Conservation (phyloP, 2,113 vertebrate species). For the Muntiacus reevesi region DNA sequence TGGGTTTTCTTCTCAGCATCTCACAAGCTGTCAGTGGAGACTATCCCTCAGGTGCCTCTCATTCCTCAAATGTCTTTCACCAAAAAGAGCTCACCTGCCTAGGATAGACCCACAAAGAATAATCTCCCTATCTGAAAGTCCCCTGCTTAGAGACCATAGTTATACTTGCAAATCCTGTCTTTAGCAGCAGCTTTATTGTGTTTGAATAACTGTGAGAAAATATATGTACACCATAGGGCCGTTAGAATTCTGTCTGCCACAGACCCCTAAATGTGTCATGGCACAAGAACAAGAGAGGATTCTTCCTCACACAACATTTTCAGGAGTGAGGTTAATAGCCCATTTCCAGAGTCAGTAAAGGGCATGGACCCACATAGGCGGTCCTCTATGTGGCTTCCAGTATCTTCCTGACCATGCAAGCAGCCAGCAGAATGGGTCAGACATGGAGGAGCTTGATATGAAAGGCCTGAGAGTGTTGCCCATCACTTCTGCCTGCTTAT, state of each 20-base stretch:
- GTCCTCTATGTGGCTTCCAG: not conserved
- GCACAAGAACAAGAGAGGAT: not conserved
- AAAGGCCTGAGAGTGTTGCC: not conserved
- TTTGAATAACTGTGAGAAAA: not conserved
- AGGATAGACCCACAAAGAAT: not conserved
- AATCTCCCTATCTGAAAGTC: not conserved
- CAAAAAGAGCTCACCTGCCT: not conserved
- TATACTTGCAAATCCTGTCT: not conserved
- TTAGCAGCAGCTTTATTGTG: not conserved
- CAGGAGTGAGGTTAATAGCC: not conserved
- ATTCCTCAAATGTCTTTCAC: not conserved
- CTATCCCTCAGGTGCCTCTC: not conserved
- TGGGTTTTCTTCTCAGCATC: not conserved
- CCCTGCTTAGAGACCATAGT: not conserved
- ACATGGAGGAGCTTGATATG: not conserved
- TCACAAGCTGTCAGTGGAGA: not conserved
- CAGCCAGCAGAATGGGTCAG: not conserved
- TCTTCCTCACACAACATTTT: not conserved
- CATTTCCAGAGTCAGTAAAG: not conserved
- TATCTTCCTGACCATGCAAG: not conserved
- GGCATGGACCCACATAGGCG: not conserved
- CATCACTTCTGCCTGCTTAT: not conserved
- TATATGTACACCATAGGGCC: not conserved
- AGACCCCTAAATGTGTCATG: not conserved
- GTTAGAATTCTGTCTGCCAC: not conserved